Conservation (phyloP, 2,888 invertebrate genomes). For the Halictus quadricinctus region DNA sequence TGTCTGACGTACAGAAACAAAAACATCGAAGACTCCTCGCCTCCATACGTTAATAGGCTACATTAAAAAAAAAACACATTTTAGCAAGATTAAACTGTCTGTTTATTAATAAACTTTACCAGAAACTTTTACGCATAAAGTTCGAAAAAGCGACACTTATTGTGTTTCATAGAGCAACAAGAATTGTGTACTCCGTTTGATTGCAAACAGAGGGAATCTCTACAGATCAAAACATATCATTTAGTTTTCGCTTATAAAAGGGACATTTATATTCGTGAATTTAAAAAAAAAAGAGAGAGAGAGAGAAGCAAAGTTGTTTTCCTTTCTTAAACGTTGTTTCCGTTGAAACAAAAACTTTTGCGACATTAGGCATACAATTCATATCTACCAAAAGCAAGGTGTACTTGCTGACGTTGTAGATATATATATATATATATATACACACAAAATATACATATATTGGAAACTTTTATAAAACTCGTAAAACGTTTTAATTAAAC, state of each 20-base stretch:
- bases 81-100: slow-evolving; percentile 38
- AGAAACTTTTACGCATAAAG: slow-evolving; percentile 50
- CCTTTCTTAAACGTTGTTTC: slow-evolving; percentile 40
- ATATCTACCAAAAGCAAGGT: slow-evolving; percentile 47
- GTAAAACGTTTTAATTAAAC: slow-evolving; percentile 43
- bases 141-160: slow-evolving; percentile 34
- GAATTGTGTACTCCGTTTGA: slow-evolving; percentile 53
- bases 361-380: slow-evolving; percentile 41
- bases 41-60: slow-evolving; percentile 48
- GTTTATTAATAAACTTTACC: slow-evolving; percentile 39
- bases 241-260: slow-evolving; percentile 39
- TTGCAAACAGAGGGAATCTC: slow-evolving; percentile 24
- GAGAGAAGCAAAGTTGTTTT: slow-evolving; percentile 37
- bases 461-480: slow-evolving; percentile 40
- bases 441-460: slow-evolving; percentile 21
- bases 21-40: slow-evolving; percentile 45
- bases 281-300: slow-evolving; percentile 14
- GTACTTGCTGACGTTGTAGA: slow-evolving; percentile 48
- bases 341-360: slow-evolving; percentile 34
- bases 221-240: slow-evolving; percentile 28
- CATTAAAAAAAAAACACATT: slow-evolving; percentile 38
- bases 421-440: slow-evolving; percentile 35
- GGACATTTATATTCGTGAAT: slow-evolving; percentile 48
- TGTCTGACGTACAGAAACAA: slow-evolving; percentile 38
- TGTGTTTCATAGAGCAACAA: slow-evolving; percentile 49